Conservation (phyloP, 2,113 vertebrate species). For the Rhadina sibilatrix region DNA sequence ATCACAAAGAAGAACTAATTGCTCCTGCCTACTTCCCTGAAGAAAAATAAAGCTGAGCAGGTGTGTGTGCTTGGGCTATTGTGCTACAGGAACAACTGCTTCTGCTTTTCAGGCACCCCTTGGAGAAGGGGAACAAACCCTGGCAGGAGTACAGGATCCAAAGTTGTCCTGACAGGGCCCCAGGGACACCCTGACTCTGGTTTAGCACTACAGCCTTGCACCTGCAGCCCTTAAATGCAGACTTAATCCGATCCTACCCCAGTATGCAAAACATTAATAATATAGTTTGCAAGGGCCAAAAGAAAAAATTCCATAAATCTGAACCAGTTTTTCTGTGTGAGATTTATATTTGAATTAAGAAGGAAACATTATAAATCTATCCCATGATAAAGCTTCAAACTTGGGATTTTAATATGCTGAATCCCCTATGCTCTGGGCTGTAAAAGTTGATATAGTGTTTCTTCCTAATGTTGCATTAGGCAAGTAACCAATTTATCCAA, state of each 20-base stretch:
- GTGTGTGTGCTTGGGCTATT: slow-evolving; percentile 4
- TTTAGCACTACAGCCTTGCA: slow-evolving; percentile 21
- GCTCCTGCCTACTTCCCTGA: slow-evolving; percentile 26
- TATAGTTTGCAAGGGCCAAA: slow-evolving; percentile 26
- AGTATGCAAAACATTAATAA: slow-evolving; percentile 19
- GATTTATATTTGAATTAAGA: slow-evolving; percentile 32
- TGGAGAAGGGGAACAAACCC: slow-evolving; percentile 16
- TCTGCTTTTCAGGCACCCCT: slow-evolving; percentile 33
- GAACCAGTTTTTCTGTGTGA: background rate
- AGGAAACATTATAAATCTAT: slow-evolving; percentile 37
- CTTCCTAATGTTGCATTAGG: slow-evolving; percentile 50
- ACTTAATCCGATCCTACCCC: background rate
- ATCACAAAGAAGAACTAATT: background rate
- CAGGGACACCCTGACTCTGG: background rate
- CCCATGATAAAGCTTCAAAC: slow-evolving; percentile 39
- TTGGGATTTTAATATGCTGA: slow-evolving; percentile 8
- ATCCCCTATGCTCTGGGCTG: background rate
- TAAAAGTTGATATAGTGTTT: slow-evolving; percentile 37
- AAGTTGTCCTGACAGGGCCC: background rate
- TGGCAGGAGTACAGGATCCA: background rate
- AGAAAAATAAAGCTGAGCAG: slow-evolving; percentile 47
- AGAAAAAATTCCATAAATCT: background rate
- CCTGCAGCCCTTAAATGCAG: slow-evolving; percentile 37
- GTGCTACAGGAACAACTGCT: slow-evolving; percentile 12
- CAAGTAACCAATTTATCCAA: slow-evolving; percentile 38